Conservation (phyloP, 1,140 invertebrate genomes). For the Schlechtendalia chinensis region DNA sequence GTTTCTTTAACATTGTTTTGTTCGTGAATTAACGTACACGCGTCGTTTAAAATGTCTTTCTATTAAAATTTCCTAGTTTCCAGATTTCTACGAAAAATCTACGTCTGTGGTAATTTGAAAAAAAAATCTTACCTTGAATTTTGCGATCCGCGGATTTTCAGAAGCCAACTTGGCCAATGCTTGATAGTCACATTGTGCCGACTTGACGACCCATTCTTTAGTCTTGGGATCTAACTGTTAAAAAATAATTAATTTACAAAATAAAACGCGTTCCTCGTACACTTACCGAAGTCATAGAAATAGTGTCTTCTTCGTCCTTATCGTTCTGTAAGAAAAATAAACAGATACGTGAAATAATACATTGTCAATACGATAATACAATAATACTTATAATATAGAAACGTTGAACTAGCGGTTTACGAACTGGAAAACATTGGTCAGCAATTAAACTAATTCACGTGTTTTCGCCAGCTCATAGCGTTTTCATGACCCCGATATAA, state of each 20-base stretch:
- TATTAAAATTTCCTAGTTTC: too few relatives aligned
- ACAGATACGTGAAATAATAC: not conserved
- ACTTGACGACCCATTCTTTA: conserved; percentile 80
- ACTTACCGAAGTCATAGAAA: conserved; percentile 69
- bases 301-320: conserved; percentile 68
- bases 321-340: conserved; percentile 50
- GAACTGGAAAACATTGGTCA: conserved; percentile 34
- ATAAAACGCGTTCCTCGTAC: conserved; percentile 14
- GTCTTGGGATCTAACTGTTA: conserved; percentile 66
- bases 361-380: not conserved
- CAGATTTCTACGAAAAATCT: too few relatives aligned
- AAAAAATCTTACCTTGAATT: conserved; percentile 69
- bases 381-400: not conserved
- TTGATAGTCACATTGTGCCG: conserved; percentile 79
- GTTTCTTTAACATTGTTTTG: too few relatives aligned
- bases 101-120: not conserved
- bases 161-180: conserved; percentile 75
- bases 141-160: conserved; percentile 76
- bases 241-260: not conserved
- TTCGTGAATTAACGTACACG: too few relatives aligned
- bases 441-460: conserved; percentile 41
- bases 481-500: conserved; percentile 33
- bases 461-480: conserved; percentile 3
- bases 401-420: conserved; percentile 20
- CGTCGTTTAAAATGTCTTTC: too few relatives aligned